Base-by-base conservation (phyloP, 1,140 invertebrate genomes). In the Platyscapa corneri region DNA sequence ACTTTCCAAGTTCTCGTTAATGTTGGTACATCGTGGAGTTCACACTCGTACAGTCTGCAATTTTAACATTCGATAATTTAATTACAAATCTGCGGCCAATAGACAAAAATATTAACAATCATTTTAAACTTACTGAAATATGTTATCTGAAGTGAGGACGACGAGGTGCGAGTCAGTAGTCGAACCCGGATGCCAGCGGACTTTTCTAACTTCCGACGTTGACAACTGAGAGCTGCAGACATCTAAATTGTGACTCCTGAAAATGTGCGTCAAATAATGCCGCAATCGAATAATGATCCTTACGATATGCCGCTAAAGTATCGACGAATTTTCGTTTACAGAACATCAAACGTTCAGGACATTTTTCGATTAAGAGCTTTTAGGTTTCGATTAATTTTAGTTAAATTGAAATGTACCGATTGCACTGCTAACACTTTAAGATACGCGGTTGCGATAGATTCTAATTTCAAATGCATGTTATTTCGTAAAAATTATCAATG, bases 151-250 rank as follows among this genome's bases (percentile, higher is more conserved):
- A 2, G 97, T 96, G 5, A 98, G 93, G 16, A 98, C 94, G 0
- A 97, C 91, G 3, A 98, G 89, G 90, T 97, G 97, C 2, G 95
- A 95, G 86, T 97, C 95, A 0, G 95, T 95, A 3, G 94, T 93
- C 10, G 97, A 97, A 32, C 95, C 96, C 18, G 97, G 97, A 94
- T 98, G 97, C 96, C 97, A 98, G 39, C 95, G 94, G 0, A 95
- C 94, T 87, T 96, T 95, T 12, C 95, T 93, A 18, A 97, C 94
- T 88, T 96, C 95, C 14, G 95, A 91, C 2, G 94, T 93, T 2
- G 94, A 93, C 0, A 91, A 84, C 76, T 92, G 90, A 81, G 93
- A 94, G 85, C 93, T 93, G 87, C 94, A 92, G 79, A 95, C 95
- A 88, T 96, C 95, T 37, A 97, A 90, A 86, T 94, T 94, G 87